Percentiles rank a stretch among this genome's conserved stretches.
Evolutionary conservation across 1,140 invertebrate species (phyloP).

Genomic region (Dendrolimus punctatus): DNA sequence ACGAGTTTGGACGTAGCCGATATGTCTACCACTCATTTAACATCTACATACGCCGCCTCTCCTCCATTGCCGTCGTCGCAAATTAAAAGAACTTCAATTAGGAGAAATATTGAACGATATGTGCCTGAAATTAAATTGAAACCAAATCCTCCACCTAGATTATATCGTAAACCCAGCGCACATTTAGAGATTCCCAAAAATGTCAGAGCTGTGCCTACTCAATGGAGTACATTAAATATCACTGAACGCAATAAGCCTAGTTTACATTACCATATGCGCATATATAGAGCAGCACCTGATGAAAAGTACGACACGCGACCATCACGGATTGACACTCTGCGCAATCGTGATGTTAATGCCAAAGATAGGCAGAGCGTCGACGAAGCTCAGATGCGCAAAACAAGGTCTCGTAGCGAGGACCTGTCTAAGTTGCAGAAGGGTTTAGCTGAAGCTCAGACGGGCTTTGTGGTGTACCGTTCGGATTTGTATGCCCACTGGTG

Average conservation of each 20-base stretch:
- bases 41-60: slow-evolving; percentile 48
- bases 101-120: slow-evolving; percentile 53
- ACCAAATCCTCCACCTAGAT: slow-evolving; percentile 51
- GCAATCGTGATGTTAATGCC: slow-evolving; percentile 42
- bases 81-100: slow-evolving; percentile 61
- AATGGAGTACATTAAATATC: slow-evolving; percentile 69
- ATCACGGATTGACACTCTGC: slow-evolving; percentile 33
- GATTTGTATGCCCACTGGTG: slow-evolving; percentile 93
- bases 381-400: slow-evolving; percentile 30
- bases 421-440: slow-evolving; percentile 57
- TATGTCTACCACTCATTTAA: slow-evolving; percentile 61
- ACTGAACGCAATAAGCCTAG: slow-evolving; percentile 63
- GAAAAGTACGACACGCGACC: slow-evolving; percentile 27
- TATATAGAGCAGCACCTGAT: slow-evolving; percentile 51
- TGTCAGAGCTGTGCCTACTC: slow-evolving; percentile 53
- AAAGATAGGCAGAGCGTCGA: slow-evolving; percentile 30
- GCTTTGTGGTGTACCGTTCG: slow-evolving; percentile 79
- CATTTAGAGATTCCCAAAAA: slow-evolving; percentile 63
- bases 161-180: slow-evolving; percentile 63
- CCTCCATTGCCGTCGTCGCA: slow-evolving; percentile 53
- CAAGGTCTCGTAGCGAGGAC: slow-evolving; percentile 64
- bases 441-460: slow-evolving; percentile 39
- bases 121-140: slow-evolving; percentile 54
- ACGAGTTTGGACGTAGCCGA: slow-evolving; percentile 68
- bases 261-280: slow-evolving; percentile 67